Percentiles rank a stretch among this genome's conserved stretches.
Conservation (phyloP, 1,140 invertebrate genomes). For the Colletes gigas region DNA sequence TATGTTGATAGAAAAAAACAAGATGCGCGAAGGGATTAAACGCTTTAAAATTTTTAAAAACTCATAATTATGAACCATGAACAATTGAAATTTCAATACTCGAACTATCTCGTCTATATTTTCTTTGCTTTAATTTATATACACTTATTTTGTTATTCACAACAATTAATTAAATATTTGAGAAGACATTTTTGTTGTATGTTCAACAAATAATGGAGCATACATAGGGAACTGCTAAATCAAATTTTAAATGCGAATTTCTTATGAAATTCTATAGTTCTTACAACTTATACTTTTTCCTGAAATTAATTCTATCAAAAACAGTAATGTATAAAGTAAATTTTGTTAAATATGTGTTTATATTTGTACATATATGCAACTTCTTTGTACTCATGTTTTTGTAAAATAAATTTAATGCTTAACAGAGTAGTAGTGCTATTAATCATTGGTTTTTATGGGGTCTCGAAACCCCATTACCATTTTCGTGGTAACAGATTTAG, state of each 20-base stretch:
- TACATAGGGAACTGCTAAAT: not conserved
- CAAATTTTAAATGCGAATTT: not conserved
- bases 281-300: not conserved
- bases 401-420: conserved; percentile 26
- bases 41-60: not conserved
- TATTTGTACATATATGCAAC: not conserved
- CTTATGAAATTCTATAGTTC: not conserved
- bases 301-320: not conserved
- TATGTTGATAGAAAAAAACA: conserved; percentile 12
- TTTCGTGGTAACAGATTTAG: no score
- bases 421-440: no score
- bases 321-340: not conserved
- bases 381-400: conserved; percentile 5
- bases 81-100: not conserved
- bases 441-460: no score
- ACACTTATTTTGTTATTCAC: not conserved
- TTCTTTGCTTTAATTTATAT: not conserved
- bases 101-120: not conserved
- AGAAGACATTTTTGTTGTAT: not conserved
- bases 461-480: no score
- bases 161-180: not conserved
- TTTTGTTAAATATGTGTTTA: conserved; percentile 1
- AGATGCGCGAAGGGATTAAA: not conserved
- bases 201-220: not conserved
- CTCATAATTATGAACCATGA: not conserved